Evolutionary conservation across 2,113 vertebrate genomes (phyloP).

Genomic region (Abramis brama): DNA sequence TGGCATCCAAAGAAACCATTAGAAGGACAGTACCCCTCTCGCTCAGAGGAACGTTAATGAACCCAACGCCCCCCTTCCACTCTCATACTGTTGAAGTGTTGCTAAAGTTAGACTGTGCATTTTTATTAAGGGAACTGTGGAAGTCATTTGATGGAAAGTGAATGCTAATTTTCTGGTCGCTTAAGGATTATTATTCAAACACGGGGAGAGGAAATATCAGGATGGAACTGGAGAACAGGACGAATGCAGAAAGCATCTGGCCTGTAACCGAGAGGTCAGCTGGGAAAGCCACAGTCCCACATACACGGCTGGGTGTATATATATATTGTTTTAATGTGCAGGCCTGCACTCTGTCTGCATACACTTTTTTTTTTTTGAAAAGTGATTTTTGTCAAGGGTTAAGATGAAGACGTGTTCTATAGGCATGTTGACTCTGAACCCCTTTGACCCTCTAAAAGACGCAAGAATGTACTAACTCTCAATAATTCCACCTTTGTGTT

Average conservation of each 20-base stretch:
- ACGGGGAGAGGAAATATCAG: constrained; percentile 43
- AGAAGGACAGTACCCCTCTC: constrained; percentile 49
- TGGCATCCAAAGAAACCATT: constrained; percentile 60
- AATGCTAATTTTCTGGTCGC: constrained; percentile 61
- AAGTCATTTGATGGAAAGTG: constrained; percentile 39
- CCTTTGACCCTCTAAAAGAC: constrained; percentile 62
- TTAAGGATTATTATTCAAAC: constrained; percentile 60
- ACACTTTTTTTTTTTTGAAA: constrained; percentile 50
- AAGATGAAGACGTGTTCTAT: constrained; percentile 58
- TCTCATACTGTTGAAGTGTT: constrained; percentile 60
- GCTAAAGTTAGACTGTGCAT: constrained; percentile 54
- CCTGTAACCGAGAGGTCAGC: constrained; percentile 60
- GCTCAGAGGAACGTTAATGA: constrained; percentile 25
- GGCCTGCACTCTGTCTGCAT: constrained; percentile 65
- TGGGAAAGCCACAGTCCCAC: constrained; percentile 67
- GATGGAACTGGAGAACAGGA: constrained; percentile 48
- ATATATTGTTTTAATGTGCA: constrained; percentile 68
- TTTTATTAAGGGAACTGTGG: constrained; percentile 37
- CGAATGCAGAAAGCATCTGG: constrained; percentile 44
- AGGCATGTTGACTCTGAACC: constrained; percentile 65
- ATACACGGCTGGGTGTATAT: constrained; percentile 57
- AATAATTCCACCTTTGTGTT: constrained; percentile 73
- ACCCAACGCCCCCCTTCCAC: constrained; percentile 33
- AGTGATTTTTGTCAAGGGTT: constrained; percentile 67
- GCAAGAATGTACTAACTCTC: constrained; percentile 69